Conservation (phyloP, 2,797 vertebrate species). For the Furcifer pardalis region DNA sequence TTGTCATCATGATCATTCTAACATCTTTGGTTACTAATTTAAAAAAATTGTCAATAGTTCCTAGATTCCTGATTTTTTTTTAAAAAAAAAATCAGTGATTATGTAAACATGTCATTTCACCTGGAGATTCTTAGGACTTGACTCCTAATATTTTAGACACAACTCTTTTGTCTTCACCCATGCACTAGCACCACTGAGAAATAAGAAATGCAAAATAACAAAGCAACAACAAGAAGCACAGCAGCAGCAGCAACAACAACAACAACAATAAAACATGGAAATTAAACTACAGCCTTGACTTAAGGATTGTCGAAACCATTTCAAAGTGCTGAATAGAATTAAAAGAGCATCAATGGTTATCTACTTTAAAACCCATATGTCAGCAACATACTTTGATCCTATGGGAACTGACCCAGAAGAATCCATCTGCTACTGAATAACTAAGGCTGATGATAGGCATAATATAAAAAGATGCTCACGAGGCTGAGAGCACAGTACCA, state of each 20-base stretch:
- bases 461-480: not conserved
- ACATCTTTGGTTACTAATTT: too few relatives aligned
- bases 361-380: not conserved
- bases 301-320: fast-evolving
- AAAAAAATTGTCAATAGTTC: too few relatives aligned
- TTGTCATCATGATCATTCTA: not conserved
- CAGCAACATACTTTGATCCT: not conserved
- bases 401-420: slow-evolving; percentile 17
- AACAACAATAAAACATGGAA: not conserved
- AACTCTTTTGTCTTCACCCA: too few relatives aligned
- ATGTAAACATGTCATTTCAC: too few relatives aligned
- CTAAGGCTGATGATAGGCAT: not conserved
- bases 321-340: fast-evolving
- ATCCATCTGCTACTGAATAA: fast-evolving
- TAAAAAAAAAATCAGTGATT: too few relatives aligned
- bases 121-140: too few relatives aligned
- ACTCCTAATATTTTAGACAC: too few relatives aligned
- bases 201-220: not conserved
- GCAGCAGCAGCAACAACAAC: not conserved
- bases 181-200: too few relatives aligned
- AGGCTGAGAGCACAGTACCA: not conserved
- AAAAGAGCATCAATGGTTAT: fast-evolving
- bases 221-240: not conserved
- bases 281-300: not conserved
- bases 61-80: too few relatives aligned